Evolutionary conservation across 2,888 invertebrate species (phyloP), one percentile per base, ranked within the genome.

Genomic region (Peribatodes rhomboidaria): DNA sequence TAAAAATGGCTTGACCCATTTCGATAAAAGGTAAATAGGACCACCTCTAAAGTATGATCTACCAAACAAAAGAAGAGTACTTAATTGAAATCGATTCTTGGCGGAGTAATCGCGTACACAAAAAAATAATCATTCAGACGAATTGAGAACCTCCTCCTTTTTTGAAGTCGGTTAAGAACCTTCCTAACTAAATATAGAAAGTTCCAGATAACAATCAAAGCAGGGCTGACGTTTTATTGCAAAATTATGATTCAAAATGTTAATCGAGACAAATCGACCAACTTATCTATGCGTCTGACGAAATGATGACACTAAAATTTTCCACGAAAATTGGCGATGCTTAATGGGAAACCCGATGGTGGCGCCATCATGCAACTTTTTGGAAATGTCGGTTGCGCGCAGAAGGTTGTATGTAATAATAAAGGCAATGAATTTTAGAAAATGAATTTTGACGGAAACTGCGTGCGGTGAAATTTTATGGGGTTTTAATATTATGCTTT

Each of bases 341-440:
- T 6, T 10, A 39, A 14, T 4, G 1, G 39, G 14, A 39, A 14
- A 14, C 6, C 1, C 14, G 39, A 14, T 6, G 1, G 14, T 39
- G 14, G 39, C 39, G 39, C 39, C 14, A 4, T 39, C 13, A 7
- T 14, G 1, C 14, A 14, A 0, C 6, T 39, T 3, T 14, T 14
- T 7, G 10, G 18, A 20, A 18, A 20, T 20, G 1, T 20, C 16
- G n/a, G 41, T 13, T 9, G 35, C 11, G n/a, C n/a, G 41, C 6
- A n/a, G 13, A 6, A 16, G 6, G 6, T 37, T 6, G 13, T 37
- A 11, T 3, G 27, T 9, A 31, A 10, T 49, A 9, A 33, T 33
- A 49, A 49, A 16, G 33, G 14, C 13, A 14, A 47, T 31, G 31
- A 47, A 27, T 49, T n/a, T n/a, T 49, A 49, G 49, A 49, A 49